These are phyloP conservation scores for Buphagus erythrorhynchus DNA, from an alignment of 2,797 vertebrate genomes.

Conservation along the genomic window DNA sequence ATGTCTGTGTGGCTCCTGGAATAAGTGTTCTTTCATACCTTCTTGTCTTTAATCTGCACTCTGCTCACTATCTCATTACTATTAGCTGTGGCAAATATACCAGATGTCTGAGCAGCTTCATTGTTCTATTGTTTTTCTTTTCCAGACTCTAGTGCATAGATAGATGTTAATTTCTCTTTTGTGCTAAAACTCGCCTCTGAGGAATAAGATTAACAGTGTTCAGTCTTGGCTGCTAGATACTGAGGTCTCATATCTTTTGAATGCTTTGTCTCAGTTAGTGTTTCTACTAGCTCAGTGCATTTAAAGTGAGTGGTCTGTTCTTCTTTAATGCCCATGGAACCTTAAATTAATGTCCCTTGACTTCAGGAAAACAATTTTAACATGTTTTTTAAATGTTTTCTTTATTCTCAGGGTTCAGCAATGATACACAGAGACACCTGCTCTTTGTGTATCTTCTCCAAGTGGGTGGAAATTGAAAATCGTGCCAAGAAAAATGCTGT, in stretches of 20 bases:
- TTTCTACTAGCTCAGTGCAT: background rate
- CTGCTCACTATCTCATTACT: conserved; percentile 7
- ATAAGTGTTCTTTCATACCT: conserved; percentile 9
- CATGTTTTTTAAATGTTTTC: background rate
- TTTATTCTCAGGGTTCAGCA: background rate
- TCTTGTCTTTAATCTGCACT: conserved; percentile 1
- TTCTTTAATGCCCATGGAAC: background rate
- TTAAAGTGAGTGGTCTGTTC: background rate
- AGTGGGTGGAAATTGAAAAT: conserved; percentile 24
- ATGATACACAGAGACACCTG: conserved; percentile 16
- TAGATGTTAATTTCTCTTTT: conserved; percentile 52
- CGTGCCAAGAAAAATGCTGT: background rate
- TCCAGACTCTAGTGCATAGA: background rate
- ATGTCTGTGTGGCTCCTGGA: background rate
- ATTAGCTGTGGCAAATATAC: conserved; percentile 19
- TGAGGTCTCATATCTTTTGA: background rate
- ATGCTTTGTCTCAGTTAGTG: background rate
- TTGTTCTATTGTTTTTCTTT: conserved; percentile 43
- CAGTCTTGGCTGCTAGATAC: background rate
- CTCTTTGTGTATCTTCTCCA: too few relatives aligned
- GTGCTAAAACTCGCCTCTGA: background rate
- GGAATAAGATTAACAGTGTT: conserved; percentile 30
- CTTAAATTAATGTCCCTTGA: background rate
- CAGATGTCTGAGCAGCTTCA: conserved; percentile 37
- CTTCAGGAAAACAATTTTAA: background rate